A percentile compares a stretch with the other conserved stretches of the same genome.
Evolutionary conservation across 2,888 invertebrate genomes (phyloP).

Genomic region (Salticus scenicus): DNA sequence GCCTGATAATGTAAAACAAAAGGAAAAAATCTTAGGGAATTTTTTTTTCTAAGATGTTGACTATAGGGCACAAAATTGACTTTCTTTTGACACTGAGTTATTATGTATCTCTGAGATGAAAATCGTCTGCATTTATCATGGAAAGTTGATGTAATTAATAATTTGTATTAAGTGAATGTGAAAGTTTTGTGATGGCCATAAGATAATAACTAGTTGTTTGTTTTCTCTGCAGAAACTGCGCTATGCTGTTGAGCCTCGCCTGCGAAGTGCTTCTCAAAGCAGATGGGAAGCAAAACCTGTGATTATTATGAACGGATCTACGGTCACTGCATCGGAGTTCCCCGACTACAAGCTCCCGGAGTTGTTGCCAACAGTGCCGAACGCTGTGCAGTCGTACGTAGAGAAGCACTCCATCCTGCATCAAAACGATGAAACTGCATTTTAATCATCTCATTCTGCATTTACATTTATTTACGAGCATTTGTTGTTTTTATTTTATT

Average conservation of each 20-base stretch:
- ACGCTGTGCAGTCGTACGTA: slow-evolving; percentile 52
- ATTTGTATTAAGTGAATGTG: too few species aligned
- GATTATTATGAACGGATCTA: slow-evolving; percentile 63
- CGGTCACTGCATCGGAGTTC: slow-evolving; percentile 48
- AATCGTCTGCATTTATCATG: too few species aligned
- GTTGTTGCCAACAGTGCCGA: slow-evolving; percentile 40
- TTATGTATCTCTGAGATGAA: too few species aligned
- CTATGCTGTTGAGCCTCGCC: slow-evolving; percentile 40
- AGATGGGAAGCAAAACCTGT: slow-evolving; percentile 64
- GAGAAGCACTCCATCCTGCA: slow-evolving; percentile 42
- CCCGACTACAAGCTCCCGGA: slow-evolving; percentile 62
- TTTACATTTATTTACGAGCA: neutral
- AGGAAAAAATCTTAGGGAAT: too few species aligned
- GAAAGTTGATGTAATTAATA: too few species aligned
- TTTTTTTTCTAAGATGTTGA: too few species aligned
- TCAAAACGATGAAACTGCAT: slow-evolving; percentile 47
- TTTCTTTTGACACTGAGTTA: too few species aligned
- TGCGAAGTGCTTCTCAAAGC: slow-evolving; percentile 34
- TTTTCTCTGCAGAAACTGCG: slow-evolving; percentile 52
- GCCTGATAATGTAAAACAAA: too few species aligned
- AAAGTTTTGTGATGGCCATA: too few species aligned
- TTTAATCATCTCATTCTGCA: slow-evolving; percentile 15
- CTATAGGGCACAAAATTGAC: too few species aligned
- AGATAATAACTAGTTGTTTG: too few species aligned
- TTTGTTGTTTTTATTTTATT: too few species aligned